Conservation (phyloP, 2,113 vertebrate species). For the Zosterops borbonicus region DNA sequence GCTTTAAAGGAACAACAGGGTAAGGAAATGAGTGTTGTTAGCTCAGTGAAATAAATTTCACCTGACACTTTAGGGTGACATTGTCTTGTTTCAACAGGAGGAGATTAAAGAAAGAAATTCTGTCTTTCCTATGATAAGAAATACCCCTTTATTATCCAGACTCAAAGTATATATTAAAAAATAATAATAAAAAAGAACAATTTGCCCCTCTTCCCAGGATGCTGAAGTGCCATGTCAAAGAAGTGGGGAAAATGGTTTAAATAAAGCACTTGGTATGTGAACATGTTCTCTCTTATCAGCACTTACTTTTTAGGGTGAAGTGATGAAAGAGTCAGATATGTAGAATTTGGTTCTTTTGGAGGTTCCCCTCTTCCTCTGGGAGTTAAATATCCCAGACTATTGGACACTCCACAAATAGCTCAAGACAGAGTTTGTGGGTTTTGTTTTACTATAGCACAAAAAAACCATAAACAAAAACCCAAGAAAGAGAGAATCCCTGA, state of each 20-base stretch:
- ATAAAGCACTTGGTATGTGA: not conserved
- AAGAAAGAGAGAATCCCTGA: rapidly evolving
- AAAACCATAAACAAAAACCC: not conserved
- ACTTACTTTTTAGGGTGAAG: not conserved
- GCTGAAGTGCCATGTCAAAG: not conserved
- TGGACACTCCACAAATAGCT: not conserved
- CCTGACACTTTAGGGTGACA: conserved; percentile 3
- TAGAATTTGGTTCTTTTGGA: not conserved
- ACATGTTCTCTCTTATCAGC: not conserved
- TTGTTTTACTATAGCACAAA: not conserved
- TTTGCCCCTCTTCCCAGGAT: not conserved
- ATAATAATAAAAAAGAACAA: not conserved
- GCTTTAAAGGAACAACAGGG: not conserved
- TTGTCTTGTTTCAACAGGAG: not conserved
- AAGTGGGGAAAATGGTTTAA: not conserved
- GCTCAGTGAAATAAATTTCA: conserved; percentile 8
- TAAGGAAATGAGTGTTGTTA: conserved; percentile 45
- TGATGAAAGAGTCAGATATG: not conserved
- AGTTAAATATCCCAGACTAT: not conserved
- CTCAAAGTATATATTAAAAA: not conserved
- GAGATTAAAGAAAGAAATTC: conserved; percentile 11
- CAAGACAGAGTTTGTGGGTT: not conserved
- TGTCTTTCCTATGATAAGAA: not conserved
- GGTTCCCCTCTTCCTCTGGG: not conserved
- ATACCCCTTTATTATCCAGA: not conserved